These are phyloP conservation scores for Pycnonotus jocosus DNA, from an alignment of 2,113 vertebrate species.

Conservation along the genomic window DNA sequence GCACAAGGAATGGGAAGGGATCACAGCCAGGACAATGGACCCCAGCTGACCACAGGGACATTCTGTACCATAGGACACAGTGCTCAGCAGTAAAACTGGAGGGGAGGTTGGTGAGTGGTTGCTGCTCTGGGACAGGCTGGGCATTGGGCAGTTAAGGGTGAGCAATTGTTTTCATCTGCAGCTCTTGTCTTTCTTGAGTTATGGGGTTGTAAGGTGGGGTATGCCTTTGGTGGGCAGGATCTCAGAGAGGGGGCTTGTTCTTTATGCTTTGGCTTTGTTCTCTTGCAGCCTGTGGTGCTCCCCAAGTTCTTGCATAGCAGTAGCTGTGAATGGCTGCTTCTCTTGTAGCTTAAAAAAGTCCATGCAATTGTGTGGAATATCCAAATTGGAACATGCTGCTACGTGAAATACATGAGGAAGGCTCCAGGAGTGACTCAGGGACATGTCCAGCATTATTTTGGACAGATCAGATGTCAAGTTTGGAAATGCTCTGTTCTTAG, in stretches of 20 bases:
- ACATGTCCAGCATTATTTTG: neutral
- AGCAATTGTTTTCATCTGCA: neutral
- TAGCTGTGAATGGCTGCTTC: neutral
- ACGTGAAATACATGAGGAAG: accelerated
- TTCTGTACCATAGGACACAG: neutral
- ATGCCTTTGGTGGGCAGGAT: neutral
- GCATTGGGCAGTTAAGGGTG: accelerated
- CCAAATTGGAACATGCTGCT: neutral
- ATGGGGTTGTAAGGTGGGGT: accelerated
- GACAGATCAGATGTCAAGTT: neutral
- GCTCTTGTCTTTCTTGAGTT: neutral
- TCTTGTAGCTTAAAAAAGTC: neutral
- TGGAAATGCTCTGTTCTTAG: neutral
- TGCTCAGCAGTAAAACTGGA: neutral
- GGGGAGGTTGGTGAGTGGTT: accelerated
- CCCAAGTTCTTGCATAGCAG: neutral
- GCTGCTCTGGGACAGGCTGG: neutral
- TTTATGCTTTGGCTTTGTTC: neutral
- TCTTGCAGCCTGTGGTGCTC: neutral
- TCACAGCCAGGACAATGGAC: neutral
- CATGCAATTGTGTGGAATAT: neutral
- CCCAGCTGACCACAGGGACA: neutral
- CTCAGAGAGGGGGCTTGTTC: neutral
- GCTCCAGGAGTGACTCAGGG: neutral
- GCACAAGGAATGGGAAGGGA: neutral